Percentiles rank a stretch among this genome's conserved stretches.
Conservation (phyloP, 2,113 vertebrate species). For the Odontophorus gujanensis region DNA sequence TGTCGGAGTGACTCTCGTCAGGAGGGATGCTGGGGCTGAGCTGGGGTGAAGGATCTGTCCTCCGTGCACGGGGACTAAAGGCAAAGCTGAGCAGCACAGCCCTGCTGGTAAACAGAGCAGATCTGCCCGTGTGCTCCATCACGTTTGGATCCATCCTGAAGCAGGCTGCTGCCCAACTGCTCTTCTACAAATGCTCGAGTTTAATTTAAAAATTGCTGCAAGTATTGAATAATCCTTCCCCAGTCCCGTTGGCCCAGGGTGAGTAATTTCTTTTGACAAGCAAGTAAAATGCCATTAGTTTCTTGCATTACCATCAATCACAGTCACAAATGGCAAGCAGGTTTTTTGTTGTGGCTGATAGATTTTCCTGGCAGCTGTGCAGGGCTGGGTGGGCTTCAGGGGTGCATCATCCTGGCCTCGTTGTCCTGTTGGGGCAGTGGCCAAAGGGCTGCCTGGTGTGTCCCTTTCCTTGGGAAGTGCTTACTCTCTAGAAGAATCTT, state of each 20-base stretch:
- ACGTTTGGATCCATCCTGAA: background rate
- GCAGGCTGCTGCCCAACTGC: slow-evolving; percentile 14
- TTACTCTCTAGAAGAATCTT: background rate
- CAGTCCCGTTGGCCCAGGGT: background rate
- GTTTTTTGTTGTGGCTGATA: slow-evolving; percentile 41
- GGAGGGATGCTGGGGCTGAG: background rate
- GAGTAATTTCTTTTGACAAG: slow-evolving; percentile 43
- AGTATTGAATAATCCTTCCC: slow-evolving; percentile 44
- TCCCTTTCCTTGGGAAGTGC: background rate
- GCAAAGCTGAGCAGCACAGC: background rate
- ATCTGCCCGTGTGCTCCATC: background rate
- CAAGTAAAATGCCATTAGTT: slow-evolving; percentile 45
- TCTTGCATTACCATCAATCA: slow-evolving; percentile 39
- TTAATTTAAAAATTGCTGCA: background rate
- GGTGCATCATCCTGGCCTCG: background rate
- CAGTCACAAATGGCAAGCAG: background rate
- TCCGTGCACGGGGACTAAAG: background rate
- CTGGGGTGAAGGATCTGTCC: rapidly evolving
- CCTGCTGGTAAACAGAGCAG: background rate
- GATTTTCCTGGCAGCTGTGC: slow-evolving; percentile 58
- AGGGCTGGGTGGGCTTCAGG: background rate
- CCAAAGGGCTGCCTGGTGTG: background rate
- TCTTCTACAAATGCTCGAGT: background rate
- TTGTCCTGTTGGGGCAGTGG: background rate
- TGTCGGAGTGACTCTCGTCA: background rate